A percentile compares a stretch with the other conserved stretches of the same genome.
These are phyloP conservation scores for Sarcophaga variegata DNA, from an alignment of 2,888 invertebrate species.

Conservation along the genomic window DNA sequence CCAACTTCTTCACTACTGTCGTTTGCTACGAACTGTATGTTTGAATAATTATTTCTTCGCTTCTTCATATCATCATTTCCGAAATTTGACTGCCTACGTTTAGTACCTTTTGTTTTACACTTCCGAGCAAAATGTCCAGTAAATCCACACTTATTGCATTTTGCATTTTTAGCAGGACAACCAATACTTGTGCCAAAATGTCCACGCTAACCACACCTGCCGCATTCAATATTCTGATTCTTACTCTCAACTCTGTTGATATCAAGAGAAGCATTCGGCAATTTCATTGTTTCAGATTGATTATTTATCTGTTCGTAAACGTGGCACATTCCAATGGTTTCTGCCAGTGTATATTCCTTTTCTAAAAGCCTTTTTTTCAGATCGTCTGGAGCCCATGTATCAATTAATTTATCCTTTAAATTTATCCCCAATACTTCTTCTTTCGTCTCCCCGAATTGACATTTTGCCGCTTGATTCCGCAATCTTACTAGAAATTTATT, in stretches of 20 bases:
- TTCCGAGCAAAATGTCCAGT: slow-evolving; percentile 41
- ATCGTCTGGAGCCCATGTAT: slow-evolving; percentile 56
- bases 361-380: slow-evolving; percentile 60
- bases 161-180: slow-evolving; percentile 19
- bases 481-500: slow-evolving; percentile 74
- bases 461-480: slow-evolving; percentile 45
- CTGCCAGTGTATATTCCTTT: slow-evolving; percentile 39
- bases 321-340: slow-evolving; percentile 45
- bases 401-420: slow-evolving; percentile 54
- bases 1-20: slow-evolving; percentile 10
- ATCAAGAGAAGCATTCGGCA: slow-evolving; percentile 9
- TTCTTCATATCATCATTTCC: neutral
- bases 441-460: slow-evolving; percentile 33
- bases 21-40: slow-evolving; percentile 45
- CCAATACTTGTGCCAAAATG: slow-evolving; percentile 3
- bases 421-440: slow-evolving; percentile 56
- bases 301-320: slow-evolving; percentile 57
- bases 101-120: slow-evolving; percentile 36
- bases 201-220: slow-evolving; percentile 22
- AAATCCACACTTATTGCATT: slow-evolving; percentile 63
- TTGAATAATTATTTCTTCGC: slow-evolving; percentile 35
- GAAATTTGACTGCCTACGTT: slow-evolving; percentile 39
- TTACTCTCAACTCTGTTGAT: slow-evolving; percentile 23
- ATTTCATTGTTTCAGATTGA: slow-evolving; percentile 37
- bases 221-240: slow-evolving; percentile 41